A percentile compares a stretch with the other conserved stretches of the same genome.
Evolutionary conservation across 2,113 vertebrate species (phyloP).

Genomic region (Pteronura brasiliensis): DNA sequence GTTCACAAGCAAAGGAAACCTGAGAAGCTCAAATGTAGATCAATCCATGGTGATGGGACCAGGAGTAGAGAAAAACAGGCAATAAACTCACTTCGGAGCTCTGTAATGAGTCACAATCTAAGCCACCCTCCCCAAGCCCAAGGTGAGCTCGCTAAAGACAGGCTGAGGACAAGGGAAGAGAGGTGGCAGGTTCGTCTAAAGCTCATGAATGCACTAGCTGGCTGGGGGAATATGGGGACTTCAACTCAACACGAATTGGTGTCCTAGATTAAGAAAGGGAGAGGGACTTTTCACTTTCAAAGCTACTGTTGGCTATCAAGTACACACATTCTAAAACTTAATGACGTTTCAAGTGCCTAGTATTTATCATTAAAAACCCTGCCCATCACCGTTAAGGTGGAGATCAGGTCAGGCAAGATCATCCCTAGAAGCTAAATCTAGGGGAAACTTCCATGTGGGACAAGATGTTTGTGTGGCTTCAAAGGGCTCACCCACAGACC

Average conservation of each 20-base stretch:
- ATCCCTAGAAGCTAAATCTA: neutral
- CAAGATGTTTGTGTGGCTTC: neutral
- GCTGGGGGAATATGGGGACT: neutral
- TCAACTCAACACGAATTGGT: neutral
- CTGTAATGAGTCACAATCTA: neutral
- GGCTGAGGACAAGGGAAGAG: neutral
- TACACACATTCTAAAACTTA: neutral
- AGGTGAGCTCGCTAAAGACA: neutral
- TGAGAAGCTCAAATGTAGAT: constrained; percentile 31
- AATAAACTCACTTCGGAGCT: neutral
- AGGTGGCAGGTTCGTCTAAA: neutral
- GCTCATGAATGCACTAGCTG: neutral
- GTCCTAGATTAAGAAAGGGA: neutral
- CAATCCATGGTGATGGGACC: constrained; percentile 12
- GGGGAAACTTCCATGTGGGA: neutral
- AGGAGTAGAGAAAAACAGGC: neutral
- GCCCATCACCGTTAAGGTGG: neutral
- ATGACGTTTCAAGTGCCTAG: neutral
- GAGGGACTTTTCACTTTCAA: neutral
- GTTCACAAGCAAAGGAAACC: constrained; percentile 49
- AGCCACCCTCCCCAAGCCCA: neutral
- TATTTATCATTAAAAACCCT: neutral
- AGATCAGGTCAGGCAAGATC: neutral
- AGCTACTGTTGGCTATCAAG: neutral
- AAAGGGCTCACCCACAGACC: neutral